Conservation (phyloP, 92 coral and sea anemone species). For the Meandrina meandrites region DNA sequence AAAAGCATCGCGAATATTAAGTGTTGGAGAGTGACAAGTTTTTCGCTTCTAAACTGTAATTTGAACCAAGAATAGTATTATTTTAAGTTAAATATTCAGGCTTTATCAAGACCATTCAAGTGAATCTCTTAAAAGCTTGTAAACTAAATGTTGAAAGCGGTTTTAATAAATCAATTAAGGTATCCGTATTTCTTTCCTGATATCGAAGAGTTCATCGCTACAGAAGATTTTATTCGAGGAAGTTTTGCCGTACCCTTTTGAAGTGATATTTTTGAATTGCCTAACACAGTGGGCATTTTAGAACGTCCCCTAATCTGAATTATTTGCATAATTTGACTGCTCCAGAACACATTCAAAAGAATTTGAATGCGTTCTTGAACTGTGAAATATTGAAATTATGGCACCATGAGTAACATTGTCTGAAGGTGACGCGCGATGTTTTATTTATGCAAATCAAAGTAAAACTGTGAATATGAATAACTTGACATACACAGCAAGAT, state of each 20-base stretch:
- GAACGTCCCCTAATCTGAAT: background rate
- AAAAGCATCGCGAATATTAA: background rate
- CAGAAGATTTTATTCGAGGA: background rate
- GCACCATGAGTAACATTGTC: constrained; percentile 12
- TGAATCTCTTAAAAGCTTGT: background rate
- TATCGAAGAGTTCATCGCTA: background rate
- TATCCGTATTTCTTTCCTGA: background rate
- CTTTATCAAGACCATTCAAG: background rate
- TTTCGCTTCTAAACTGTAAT: background rate
- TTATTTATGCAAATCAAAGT: constrained; percentile 24
- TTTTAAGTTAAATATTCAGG: background rate
- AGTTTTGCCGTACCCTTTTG: background rate
- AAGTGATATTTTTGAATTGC: background rate
- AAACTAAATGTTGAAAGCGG: background rate
- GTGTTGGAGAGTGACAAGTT: background rate
- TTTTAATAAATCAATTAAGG: too few species aligned
- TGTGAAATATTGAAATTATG: background rate
- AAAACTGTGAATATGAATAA: background rate
- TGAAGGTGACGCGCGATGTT: constrained; percentile 5
- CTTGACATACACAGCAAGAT: background rate
- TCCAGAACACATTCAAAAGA: background rate
- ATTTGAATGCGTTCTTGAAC: background rate
- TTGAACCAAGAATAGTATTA: background rate
- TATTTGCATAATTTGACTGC: background rate
- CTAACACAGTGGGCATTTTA: background rate